Base-by-base conservation (phyloP, 1,140 invertebrate genomes). In the Cecropterus lyciades region DNA sequence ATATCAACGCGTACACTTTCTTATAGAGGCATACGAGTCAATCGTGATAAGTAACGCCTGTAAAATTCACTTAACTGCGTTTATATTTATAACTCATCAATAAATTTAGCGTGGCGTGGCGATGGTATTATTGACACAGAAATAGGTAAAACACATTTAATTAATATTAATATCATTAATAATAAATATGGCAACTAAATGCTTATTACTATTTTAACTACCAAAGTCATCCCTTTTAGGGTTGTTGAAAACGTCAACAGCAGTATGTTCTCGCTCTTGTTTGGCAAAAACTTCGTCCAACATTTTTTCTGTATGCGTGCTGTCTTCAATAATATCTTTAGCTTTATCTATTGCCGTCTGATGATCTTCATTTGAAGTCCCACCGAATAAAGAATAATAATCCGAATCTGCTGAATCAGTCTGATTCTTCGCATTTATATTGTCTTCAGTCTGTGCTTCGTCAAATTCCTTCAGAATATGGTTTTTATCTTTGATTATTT, bases 261-360 rank as follows among this genome's bases (percentile, higher is more conserved):
- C 65, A n/a, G 40, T 5, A 45, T 11, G 33, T 20, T 68, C 37
- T 46, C 2, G 33, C 13, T 68, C 37, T 17, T 70, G 37, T 45
- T 72, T 53, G 33, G 68, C 52, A 13, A 82, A 75, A 52, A 77
- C 67, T 11, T 65, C 63, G 24, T 74, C 57, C 30, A 84, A 71
- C 37, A 82, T 17, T 8, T 43, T 45, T 20, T 75, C 64, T 1
- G 68, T 65, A 16, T 64, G 55, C 62, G 75, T 20, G 56, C 75
- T 84, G 11, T 79, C 72, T 66, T 72, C 57, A 13, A 87, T 75
- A 6, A 85, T 65, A 56, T 67, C 69, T 9, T 49, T 69, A 0
- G 75, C 77, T 11, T 82, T 65, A 6, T 77, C 51, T 24, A 76
- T 3, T 20, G 55, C 56, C 37, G 69, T 49, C n/a, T 74, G 59